Conservation (phyloP, 2,888 invertebrate genomes). For the Philonicus albiceps region DNA sequence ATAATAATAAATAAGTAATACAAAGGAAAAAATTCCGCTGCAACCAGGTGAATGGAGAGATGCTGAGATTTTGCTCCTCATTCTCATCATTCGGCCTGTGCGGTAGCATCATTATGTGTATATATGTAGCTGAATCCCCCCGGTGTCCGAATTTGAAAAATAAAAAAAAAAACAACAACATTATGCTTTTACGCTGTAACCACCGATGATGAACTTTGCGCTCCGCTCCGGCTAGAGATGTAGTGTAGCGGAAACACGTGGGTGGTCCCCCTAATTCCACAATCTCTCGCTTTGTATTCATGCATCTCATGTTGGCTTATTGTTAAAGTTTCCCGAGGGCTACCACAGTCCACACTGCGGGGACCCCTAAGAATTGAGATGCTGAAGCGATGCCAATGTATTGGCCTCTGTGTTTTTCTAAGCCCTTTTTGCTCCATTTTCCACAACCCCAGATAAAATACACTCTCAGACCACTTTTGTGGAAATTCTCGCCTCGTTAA, state of each 20-base stretch:
- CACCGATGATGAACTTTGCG: conserved; percentile 48
- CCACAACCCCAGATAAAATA: background rate
- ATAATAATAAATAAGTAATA: background rate
- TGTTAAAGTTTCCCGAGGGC: conserved; percentile 20
- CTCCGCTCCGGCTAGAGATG: conserved; percentile 28
- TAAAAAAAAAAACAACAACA: background rate
- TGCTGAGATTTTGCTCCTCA: background rate
- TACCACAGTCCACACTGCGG: background rate
- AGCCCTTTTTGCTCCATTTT: conserved; percentile 29
- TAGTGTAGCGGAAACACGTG: conserved; percentile 52
- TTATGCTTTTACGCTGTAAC: background rate
- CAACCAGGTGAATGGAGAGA: conserved; percentile 2
- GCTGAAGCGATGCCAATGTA: background rate
- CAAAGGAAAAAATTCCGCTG: background rate
- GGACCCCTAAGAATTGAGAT: conserved; percentile 6
- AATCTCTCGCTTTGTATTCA: conserved; percentile 47
- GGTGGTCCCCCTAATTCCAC: conserved; percentile 51
- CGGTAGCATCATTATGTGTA: background rate
- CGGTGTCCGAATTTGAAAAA: background rate
- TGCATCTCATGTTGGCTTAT: conserved; percentile 44
- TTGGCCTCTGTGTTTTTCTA: background rate
- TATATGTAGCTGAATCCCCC: background rate
- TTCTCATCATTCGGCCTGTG: background rate
- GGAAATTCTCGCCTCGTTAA: background rate
- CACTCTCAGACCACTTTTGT: conserved; percentile 15